Conservation (phyloP, 2,797 vertebrate genomes). For the Acomys russatus region DNA sequence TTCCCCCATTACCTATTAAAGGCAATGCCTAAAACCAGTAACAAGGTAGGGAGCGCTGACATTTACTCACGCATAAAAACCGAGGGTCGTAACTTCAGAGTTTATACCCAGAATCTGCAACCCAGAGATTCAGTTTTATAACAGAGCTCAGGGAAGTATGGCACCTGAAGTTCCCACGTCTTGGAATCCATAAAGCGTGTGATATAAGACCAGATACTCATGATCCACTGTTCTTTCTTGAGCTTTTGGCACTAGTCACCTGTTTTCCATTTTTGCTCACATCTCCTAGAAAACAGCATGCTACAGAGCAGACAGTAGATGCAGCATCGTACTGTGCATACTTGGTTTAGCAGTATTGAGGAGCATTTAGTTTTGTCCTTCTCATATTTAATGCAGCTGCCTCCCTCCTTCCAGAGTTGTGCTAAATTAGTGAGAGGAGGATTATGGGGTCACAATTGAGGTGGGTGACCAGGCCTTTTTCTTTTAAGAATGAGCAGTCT, state of each 20-base stretch:
- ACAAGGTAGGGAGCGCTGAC: background rate
- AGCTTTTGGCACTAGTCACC: background rate
- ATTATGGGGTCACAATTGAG: constrained; percentile 40
- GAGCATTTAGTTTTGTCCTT: constrained; percentile 3
- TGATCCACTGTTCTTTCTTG: background rate
- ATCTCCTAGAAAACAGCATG: background rate
- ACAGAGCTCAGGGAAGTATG: background rate
- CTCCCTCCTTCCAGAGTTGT: background rate
- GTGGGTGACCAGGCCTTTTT: constrained; percentile 2
- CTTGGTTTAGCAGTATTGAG: background rate
- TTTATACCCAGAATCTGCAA: constrained; percentile 5
- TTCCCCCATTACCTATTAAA: background rate
- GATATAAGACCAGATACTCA: background rate
- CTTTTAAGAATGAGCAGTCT: background rate
- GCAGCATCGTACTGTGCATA: background rate
- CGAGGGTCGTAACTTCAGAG: background rate
- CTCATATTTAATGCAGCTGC: background rate
- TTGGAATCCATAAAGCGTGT: background rate
- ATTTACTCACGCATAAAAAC: constrained; percentile 29
- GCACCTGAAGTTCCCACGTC: background rate
- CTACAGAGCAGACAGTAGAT: background rate
- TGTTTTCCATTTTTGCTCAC: background rate
- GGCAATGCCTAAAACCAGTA: background rate
- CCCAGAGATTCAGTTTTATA: constrained; percentile 27
- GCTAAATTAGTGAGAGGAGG: background rate